phyloP scores from a whole-genome alignment of 2,888 invertebrate genomes.

The Lydus trimaculatus region DNA sequence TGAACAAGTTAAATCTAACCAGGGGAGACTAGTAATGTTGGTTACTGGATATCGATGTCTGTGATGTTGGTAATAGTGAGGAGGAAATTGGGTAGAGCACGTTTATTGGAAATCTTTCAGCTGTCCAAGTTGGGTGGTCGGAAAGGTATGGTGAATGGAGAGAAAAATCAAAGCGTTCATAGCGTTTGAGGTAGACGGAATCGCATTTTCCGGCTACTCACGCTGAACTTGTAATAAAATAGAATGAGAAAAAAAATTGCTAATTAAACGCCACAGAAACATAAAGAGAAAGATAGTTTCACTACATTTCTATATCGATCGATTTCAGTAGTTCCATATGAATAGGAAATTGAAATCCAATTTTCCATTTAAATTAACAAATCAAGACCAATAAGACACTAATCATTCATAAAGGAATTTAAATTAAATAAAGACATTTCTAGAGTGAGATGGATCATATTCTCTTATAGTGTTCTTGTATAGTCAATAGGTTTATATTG shows the following conservation, averaged over 20 bases:
- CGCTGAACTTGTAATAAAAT: not conserved
- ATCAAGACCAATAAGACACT: no score
- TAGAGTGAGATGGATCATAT: not conserved
- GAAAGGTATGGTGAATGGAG: conserved; percentile 10
- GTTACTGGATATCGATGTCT: conserved; percentile 51
- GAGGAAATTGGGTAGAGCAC: conserved; percentile 59
- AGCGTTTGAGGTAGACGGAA: conserved; percentile 44
- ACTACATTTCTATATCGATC: no score
- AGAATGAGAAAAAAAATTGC: not conserved
- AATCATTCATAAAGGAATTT: not conserved
- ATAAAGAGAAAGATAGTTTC: no score
- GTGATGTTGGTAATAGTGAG: conserved; percentile 46
- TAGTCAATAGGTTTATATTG: conserved; percentile 44
- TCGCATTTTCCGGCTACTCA: conserved; percentile 49
- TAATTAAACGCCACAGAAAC: not conserved
- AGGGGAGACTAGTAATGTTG: conserved; percentile 31
- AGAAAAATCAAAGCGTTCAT: not conserved
- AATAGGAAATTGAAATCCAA: no score
- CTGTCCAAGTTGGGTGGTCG: conserved; percentile 51
- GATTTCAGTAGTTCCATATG: no score
- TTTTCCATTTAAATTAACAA: not conserved
- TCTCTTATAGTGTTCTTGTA: conserved; percentile 10
- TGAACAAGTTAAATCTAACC: conserved; percentile 51
- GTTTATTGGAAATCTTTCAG: conserved; percentile 63
- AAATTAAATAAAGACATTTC: not conserved